Base-by-base conservation (phyloP, 2,888 invertebrate species). In the Caenorhabditis sp. region DNA sequence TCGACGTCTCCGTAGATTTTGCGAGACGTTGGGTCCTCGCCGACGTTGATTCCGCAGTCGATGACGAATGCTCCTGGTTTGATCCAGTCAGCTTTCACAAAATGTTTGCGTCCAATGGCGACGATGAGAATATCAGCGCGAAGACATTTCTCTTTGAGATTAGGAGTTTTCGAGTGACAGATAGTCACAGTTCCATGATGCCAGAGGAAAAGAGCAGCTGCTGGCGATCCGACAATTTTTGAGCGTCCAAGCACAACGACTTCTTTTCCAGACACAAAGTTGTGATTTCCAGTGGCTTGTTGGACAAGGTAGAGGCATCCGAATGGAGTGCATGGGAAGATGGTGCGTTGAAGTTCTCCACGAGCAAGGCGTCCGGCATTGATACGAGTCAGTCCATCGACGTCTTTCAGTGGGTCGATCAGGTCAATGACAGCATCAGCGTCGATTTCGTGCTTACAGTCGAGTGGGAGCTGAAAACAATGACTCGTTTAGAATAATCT, bases 61-160 rank as follows among this genome's bases (percentile, higher is more conserved):
- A 99, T 97, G 50, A 99, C 98, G 13, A 99, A 95, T 18, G 98
- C 97, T 4, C 98, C 98, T 0, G 96, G 96, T 93, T 99, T 99
- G 87, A 99, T 95, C 98, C 98, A 98, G 83, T 95, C 95, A 0
- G 86, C 89, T 92, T 95, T 96, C 1, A 99, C 96, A 93, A 97
- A 94, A 93, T 97, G 95, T 0, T 97, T 94, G 88, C 95, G 94
- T 0, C 98, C 98, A 89, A 98, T 96, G 0, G 95, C 99, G 28
- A 97, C 98, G n/a, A 99, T 96, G 65, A 99, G 93, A 90, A 99
- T 96, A 92, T 99, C 99, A 9, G 98, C 98, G 86, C 94, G 87
- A 15, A 74, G 78, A 61, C 89, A 85, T 20, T 91, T 88, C n/a
- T 88, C 87, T 32, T 87, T 84, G 62, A 92, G 65, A 61, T 92